A percentile compares a stretch with the other conserved stretches of the same genome.
Conservation (phyloP, 2,888 invertebrate species). For the Cheilosia pagana region DNA sequence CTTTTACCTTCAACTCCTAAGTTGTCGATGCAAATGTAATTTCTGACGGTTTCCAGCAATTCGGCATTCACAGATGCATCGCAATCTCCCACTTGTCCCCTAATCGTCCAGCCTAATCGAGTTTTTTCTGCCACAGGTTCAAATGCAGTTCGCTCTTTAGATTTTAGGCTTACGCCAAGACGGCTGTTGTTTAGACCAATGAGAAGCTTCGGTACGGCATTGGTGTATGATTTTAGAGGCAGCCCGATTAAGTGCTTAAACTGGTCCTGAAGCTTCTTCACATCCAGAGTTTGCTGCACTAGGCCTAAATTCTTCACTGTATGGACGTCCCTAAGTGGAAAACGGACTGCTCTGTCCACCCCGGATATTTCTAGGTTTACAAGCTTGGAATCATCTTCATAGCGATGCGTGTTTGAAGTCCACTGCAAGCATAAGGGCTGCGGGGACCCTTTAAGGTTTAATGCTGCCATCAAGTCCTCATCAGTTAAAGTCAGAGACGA, state of each 20-base stretch:
- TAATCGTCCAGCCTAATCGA: no score
- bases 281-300: not conserved
- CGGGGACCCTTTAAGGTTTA: not conserved
- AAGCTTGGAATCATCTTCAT: not conserved
- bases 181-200: conserved; percentile 60
- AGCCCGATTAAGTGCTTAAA: conserved; percentile 31
- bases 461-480: not conserved
- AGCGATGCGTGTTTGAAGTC: not conserved
- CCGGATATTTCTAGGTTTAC: not conserved
- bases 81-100: not conserved
- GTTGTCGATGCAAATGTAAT: conserved; percentile 67
- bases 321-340: not conserved
- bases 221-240: conserved; percentile 8
- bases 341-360: not conserved
- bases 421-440: not conserved
- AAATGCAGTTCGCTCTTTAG: conserved; percentile 1
- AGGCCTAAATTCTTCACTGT: not conserved
- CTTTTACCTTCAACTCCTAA: conserved; percentile 25
- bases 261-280: not conserved
- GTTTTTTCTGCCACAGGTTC: not conserved
- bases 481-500: conserved; percentile 57
- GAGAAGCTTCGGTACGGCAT: conserved; percentile 52
- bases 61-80: conserved; percentile 26
- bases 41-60: conserved; percentile 22
- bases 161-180: conserved; percentile 34